Percentiles rank a stretch among this genome's conserved stretches.
phyloP scores from a whole-genome alignment of 35 echinoderm and acorn worm species.

The Anneissia japonica region DNA sequence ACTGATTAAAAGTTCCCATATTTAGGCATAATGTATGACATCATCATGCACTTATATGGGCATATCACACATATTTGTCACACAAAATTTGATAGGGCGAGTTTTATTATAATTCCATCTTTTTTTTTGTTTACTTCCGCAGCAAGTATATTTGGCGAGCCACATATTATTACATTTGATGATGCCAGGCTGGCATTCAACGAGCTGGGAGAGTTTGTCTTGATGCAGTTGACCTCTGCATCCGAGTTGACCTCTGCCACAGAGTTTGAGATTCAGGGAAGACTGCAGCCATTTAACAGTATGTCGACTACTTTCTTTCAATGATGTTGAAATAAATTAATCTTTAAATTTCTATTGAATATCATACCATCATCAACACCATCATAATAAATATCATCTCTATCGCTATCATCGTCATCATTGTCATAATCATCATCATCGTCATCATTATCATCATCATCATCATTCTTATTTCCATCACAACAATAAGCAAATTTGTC shows the following conservation, averaged over 20 bases:
- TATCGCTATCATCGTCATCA: no score
- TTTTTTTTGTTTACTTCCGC: background rate
- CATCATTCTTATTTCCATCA: no score
- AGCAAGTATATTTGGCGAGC: constrained; percentile 80
- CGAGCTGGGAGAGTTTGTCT: constrained; percentile 57
- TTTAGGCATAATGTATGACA: no score
- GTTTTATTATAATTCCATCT: background rate
- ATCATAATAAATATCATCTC: no score
- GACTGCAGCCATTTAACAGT: constrained; percentile 3
- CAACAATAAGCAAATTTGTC: no score
- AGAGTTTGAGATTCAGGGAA: constrained; percentile 32
- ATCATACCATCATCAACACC: no score
- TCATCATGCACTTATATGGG: background rate
- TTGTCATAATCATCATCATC: no score
- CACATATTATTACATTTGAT: constrained; percentile 66
- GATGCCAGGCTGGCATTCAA: constrained; percentile 45
- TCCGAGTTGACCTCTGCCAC: background rate
- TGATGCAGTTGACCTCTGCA: background rate
- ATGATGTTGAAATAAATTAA: no score
- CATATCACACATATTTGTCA: background rate
- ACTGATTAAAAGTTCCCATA: no score
- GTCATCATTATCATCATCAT: no score
- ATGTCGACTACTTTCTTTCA: no score
- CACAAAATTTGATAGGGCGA: background rate
- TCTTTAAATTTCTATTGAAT: no score